Percentiles rank a stretch among this genome's conserved stretches.
These are phyloP conservation scores for Dendrocopos noguchii DNA, from an alignment of 2,113 vertebrate genomes.

Conservation along the genomic window DNA sequence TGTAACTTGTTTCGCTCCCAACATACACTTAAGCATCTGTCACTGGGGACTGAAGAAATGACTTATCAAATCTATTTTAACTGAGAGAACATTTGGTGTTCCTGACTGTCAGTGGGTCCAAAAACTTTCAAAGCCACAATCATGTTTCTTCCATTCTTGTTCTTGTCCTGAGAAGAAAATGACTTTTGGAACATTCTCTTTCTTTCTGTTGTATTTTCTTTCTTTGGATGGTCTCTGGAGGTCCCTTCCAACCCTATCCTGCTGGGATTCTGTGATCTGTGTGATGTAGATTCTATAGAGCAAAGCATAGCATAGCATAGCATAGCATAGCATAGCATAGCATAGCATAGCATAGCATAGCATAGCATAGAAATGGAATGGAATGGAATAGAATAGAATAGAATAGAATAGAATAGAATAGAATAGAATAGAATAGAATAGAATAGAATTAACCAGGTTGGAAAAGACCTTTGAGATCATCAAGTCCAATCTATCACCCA, in stretches of 20 bases:
- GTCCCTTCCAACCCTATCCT: no score
- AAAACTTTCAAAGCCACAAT: not conserved
- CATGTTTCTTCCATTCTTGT: not conserved
- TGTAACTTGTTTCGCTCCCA: not conserved
- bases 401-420: no score
- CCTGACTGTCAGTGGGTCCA: not conserved
- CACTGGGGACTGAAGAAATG: not conserved
- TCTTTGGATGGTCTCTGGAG: not conserved
- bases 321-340: no score
- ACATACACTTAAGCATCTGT: conserved; percentile 30
- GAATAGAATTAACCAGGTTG: no score
- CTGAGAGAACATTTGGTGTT: conserved; percentile 16
- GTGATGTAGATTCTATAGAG: not conserved
- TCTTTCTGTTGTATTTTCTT: not conserved
- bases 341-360: no score
- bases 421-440: no score
- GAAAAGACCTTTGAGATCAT: no score
- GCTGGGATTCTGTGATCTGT: no score
- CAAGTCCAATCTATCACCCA: no score
- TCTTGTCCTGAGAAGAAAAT: not conserved
- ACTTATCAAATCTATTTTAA: conserved; percentile 35
- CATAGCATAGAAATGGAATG: no score
- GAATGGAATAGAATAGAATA: no score
- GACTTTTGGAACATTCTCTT: not conserved
- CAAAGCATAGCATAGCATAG: no score